Conservation (phyloP, 1,140 invertebrate species). For the Cylas formicarius region DNA sequence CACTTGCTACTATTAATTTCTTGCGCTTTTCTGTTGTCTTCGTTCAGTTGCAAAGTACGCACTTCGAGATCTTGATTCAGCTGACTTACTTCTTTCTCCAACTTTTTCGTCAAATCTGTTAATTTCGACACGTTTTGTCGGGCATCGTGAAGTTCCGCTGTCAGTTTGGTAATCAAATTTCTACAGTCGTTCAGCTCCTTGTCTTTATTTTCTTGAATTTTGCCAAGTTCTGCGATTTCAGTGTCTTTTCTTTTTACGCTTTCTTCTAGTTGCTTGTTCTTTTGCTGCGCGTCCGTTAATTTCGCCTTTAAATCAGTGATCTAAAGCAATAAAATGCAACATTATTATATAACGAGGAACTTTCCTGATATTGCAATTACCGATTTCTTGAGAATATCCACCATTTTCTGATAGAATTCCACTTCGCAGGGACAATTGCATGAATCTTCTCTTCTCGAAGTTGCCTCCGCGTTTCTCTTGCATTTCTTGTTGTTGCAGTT, state of each 20-base stretch:
- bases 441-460: constrained; percentile 5
- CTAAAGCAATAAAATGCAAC: constrained; percentile 10
- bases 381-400: constrained; percentile 24
- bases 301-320: constrained; percentile 21
- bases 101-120: constrained; percentile 14
- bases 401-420: constrained; percentile 24
- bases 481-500: constrained; percentile 21
- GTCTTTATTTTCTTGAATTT: constrained; percentile 6
- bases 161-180: constrained; percentile 2
- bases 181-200: constrained; percentile 12
- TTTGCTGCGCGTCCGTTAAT: constrained; percentile 15
- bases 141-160: not conserved
- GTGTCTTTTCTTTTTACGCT: constrained; percentile 12
- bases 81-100: constrained; percentile 15
- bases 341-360: not conserved
- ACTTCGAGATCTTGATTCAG: constrained; percentile 21
- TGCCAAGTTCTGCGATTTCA: constrained; percentile 10
- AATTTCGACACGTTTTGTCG: not conserved
- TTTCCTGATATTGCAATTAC: constrained; percentile 9
- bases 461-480: constrained; percentile 6
- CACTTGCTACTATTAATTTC: constrained; percentile 23
- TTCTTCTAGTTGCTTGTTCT: constrained; percentile 15
- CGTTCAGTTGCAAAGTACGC: constrained; percentile 17
- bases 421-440: constrained; percentile 22
- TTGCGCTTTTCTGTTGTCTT: constrained; percentile 19